Base-by-base conservation (phyloP, 2,888 invertebrate species). In the Eupeodes latifasciatus region DNA sequence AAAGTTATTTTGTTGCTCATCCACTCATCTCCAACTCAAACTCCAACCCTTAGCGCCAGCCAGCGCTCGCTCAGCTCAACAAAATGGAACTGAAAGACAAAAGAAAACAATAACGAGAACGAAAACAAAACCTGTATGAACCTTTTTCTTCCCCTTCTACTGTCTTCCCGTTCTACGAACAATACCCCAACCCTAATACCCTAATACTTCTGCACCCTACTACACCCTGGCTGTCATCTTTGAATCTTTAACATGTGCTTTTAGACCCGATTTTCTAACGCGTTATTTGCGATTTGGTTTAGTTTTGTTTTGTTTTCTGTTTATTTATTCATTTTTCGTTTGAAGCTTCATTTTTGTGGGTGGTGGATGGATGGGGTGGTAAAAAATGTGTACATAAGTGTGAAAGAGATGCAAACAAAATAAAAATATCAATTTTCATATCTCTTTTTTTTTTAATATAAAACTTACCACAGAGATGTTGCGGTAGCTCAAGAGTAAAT, bases 381-480 rank as follows among this genome's bases (percentile, higher is more conserved):
- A 19, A 19, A 19, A 19, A 19, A 36, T 36, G 36, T 36, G 2
- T 36, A 61, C 53, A 47, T 55, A n/a, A 6, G 53, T 47, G 62
- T 53, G 51, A 78, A 19, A 69, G 69, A 51, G 57, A 57, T n/a
- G 59, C 14, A 61, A 34, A 40, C 40, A 40, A 40, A 40, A 66
- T 51, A 67, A n/a, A 40, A 10, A 27, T 51, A 34, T 10, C 11
- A 2, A 12, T 12, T 59, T 7, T 34, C 34, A 27, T 27, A 27
- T 27, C 27, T 1, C n/a, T 19, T 19, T 19, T 34, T 34, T 59
- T 34, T 34, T 11, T 34, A 14, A 34, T 14, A 34, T 34, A 59
- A 62, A 62, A 94, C 96, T 95, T 94, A 96, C 96, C 92, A 97
- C 96, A 75, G 96, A 96, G 83, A 96, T 95, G 92, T 97, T 97